phyloP scores from a whole-genome alignment of 2,113 vertebrate species.

The Danio rerio region DNA sequence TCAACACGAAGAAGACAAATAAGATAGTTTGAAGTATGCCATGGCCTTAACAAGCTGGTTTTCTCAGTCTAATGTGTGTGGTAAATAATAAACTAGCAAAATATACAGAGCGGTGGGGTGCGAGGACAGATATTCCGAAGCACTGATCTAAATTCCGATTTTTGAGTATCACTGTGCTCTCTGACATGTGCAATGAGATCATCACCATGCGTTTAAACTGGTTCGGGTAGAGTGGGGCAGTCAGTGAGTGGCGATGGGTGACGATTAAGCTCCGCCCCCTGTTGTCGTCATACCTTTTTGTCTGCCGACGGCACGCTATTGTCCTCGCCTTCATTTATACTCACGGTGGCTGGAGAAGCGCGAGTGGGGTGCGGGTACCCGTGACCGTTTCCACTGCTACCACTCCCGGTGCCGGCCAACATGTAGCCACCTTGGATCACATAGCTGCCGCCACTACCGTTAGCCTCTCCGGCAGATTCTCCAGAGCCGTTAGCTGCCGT shows the following conservation, averaged over 20 bases:
- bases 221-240: slow-evolving; percentile 58
- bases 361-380: slow-evolving; percentile 89
- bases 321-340: slow-evolving; percentile 84
- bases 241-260: slow-evolving; percentile 60
- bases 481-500: slow-evolving; percentile 72
- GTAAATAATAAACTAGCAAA: no score
- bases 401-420: slow-evolving; percentile 76
- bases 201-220: slow-evolving; percentile 54
- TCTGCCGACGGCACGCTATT: slow-evolving; percentile 84
- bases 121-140: no score
- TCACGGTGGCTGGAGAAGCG: slow-evolving; percentile 92
- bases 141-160: background rate
- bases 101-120: no score
- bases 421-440: slow-evolving; percentile 94
- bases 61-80: no score
- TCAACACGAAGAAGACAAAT: no score
- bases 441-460: slow-evolving; percentile 79
- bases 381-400: slow-evolving; percentile 78
- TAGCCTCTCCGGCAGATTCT: slow-evolving; percentile 73
- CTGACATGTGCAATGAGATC: slow-evolving; percentile 66
- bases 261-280: slow-evolving; percentile 68
- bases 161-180: slow-evolving; percentile 64
- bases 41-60: no score
- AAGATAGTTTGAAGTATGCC: no score
- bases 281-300: slow-evolving; percentile 80